Base-by-base conservation (phyloP, 2,113 vertebrate species). In the Semnornis frantzii region DNA sequence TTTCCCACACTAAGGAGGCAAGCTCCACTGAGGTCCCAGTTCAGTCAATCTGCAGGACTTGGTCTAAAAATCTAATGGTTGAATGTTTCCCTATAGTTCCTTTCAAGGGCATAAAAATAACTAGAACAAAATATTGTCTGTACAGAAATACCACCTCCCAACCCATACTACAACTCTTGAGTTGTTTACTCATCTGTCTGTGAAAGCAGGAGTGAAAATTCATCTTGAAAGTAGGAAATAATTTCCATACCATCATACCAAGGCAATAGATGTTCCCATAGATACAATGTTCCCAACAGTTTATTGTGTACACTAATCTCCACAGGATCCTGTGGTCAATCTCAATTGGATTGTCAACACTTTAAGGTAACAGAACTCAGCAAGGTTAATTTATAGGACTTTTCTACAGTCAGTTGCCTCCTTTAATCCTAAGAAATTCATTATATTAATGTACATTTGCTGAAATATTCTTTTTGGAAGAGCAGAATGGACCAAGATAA, bases 271-370 rank as follows among this genome's bases (percentile, higher is more conserved):
- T 87, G 97, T 94, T 97, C 85, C 97, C 94, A 97, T 95, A 96
- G 92, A 90, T 85, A 96, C 95, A 42, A 34, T 55, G 44, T 59
- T 95, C 59, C 82, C 85, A 93, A 60, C 72, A 84, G 80, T 90
- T 97, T 95, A 97, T 97, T 96, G 94, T 91, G 46, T 65, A 90
- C 77, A 54, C 79, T 91, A 92, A 96, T 97, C 93, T 96, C 94
- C 13, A 8, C 81, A 70, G 91, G 55, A 93, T 94, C 91, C 91
- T 75, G 87, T 83, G 81, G 83, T 94, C 94, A 79, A 75, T 28
- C 91, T 75, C 83, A 94, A 34, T 12, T 93, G 75, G 46, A 74
- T 74, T 96, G 82, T 82, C 28, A 12, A 83, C 76, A 68, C 60
- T 95, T 96, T 70, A 93, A 83, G 46, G 85, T 78, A 85, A 94